Evolutionary conservation across 2,888 invertebrate species (phyloP), one percentile per base, ranked within the genome.

Genomic region (Epicampocera succincta): DNA sequence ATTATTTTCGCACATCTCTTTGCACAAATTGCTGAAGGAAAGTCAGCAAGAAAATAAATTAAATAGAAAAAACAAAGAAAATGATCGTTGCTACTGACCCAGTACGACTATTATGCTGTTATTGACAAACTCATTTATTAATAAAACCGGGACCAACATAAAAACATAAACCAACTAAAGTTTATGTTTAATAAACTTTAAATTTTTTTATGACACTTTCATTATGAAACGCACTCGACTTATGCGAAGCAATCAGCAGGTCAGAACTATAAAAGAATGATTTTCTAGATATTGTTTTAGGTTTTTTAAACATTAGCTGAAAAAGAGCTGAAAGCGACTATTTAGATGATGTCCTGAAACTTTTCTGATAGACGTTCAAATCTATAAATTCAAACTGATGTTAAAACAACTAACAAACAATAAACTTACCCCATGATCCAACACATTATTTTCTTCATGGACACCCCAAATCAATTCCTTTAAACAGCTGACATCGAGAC

Each of bases 111-210:
- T 65, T 12, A 21, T 48, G 46, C 50, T 60, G 58, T 48, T 63
- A 69, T 74, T 68, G 73, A 56, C 74, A 69, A 63, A 80, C 68
- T 63, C 68, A 74, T 75, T 68, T 69, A 63, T 4, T 73, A 69
- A 63, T 63, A 69, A 61, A 75, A 21, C 12, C 42, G 42, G 40
- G 29, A 56, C 46, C 56, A 56, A 1, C 19, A 25, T 4, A 42
- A 48, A 66, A 60, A 65, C 12, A 52, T 60, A 38, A 60, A 50
- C 50, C 58, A 61, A 52, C 68, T 60, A 65, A 65, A 65, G 38
- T 80, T 71, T 69, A 63, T 69, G 74, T 54, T 76, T 76, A 80
- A 76, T 75, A 76, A 72, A 80, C 61, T 76, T 65, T 38, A 80
- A 72, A 38, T 60, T 72, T 77, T 72, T 65, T 72, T 40, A 44